Evolutionary conservation across 2,888 invertebrate genomes (phyloP), one percentile per base, ranked within the genome.

Genomic region (Papilio elwesi): DNA sequence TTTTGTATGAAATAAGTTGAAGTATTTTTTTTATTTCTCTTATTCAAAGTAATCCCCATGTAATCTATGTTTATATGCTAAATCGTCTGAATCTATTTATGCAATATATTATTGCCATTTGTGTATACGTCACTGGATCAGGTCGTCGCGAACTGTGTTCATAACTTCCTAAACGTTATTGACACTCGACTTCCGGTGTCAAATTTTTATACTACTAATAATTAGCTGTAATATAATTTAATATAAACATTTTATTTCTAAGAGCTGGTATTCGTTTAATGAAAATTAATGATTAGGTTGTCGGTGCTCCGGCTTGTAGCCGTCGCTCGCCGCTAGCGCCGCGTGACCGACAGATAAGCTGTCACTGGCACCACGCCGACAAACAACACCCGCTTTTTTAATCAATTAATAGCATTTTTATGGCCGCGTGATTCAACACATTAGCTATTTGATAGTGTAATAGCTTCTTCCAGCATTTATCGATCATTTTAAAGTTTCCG

Each of bases 311-410:
- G 1, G 6, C 12, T 13, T 13, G 57, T 36, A 38, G 36, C 57
- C 13, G n/a, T n/a, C n/a, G n/a, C n/a, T 57, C 38, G 59, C 12
- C n/a, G 59, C 43, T 9, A 6, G 6, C 43, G 43, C 59, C 59
- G 59, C 59, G n/a, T 38, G 59, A 38, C 57, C 11, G 6, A 8
- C 38, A 36, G 59, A 59, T 59, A 59, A 38, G 2, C 13, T 59
- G 38, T n/a, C 38, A 59, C 36, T 9, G 13, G n/a, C 13, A 3
- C n/a, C 12, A 36, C 26, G 26, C n/a, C 55, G 38, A 38, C 36
- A 7, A 51, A n/a, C 36, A 38, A 59, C 59, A 59, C 59, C 57
- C 57, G 57, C 57, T 38, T 13, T 59, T 57, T 57, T 59, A 38
- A 59, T 59, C 38, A 38, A 59, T 59, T 59, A 0, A 57, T 38